These are phyloP conservation scores for Scatophagus argus DNA, from an alignment of 2,113 vertebrate species.

Conservation along the genomic window DNA sequence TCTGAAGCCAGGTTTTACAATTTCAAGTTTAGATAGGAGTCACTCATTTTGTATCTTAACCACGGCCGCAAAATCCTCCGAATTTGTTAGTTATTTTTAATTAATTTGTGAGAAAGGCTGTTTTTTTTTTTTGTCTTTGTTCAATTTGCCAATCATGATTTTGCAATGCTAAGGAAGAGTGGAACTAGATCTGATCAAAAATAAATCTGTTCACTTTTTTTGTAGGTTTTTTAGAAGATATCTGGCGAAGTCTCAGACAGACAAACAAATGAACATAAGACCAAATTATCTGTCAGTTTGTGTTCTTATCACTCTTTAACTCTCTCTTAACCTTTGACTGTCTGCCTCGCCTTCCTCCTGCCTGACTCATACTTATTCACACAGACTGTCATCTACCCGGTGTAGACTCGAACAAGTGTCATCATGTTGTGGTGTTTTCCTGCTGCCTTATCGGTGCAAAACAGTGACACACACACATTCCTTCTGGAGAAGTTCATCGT, in stretches of 20 bases:
- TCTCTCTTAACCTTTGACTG: slow-evolving; percentile 8
- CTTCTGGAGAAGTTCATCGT: slow-evolving; percentile 20
- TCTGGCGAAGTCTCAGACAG: not conserved
- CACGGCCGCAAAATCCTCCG: not conserved
- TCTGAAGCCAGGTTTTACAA: not conserved
- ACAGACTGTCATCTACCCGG: slow-evolving; percentile 8
- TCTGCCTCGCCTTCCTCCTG: slow-evolving; percentile 22
- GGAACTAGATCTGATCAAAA: not conserved
- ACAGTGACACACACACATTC: slow-evolving; percentile 47
- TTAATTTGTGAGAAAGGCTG: not conserved
- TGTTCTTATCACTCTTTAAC: not conserved
- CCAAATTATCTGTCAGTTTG: not conserved
- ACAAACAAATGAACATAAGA: not conserved
- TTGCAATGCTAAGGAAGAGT: not conserved
- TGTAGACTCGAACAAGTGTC: slow-evolving; percentile 58
- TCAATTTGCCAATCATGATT: too few relatives aligned
- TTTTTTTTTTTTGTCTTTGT: not conserved
- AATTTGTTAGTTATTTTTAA: not conserved
- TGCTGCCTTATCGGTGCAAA: slow-evolving; percentile 59
- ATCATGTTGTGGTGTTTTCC: slow-evolving; percentile 64
- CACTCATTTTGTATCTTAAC: not conserved
- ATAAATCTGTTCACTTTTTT: not conserved
- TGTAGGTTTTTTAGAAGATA: not conserved
- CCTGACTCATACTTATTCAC: slow-evolving; percentile 50
- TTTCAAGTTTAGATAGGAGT: not conserved